Percentiles rank a stretch among this genome's conserved stretches.
Evolutionary conservation across 2,888 invertebrate genomes (phyloP).

Genomic region (Cylloceria caligata): DNA sequence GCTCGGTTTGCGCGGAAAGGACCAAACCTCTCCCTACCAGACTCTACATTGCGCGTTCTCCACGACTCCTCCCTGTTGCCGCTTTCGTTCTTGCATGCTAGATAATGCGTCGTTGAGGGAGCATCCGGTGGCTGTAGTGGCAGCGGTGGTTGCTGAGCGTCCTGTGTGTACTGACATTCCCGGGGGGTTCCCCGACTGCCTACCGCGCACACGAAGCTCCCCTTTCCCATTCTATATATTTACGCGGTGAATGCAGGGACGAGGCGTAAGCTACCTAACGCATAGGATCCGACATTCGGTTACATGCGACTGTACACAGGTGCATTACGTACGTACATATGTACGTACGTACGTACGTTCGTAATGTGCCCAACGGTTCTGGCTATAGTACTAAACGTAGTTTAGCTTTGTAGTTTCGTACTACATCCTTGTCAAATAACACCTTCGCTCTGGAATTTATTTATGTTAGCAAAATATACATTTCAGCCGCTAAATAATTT

Average conservation of each 20-base stretch:
- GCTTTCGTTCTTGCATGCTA: constrained; percentile 54
- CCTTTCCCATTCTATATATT: constrained; percentile 1
- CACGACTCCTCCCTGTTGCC: constrained; percentile 23
- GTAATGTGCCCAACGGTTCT: constrained; percentile 51
- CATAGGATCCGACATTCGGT: constrained; percentile 51
- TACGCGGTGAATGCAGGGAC: constrained; percentile 46
- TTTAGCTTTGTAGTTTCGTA: constrained; percentile 41
- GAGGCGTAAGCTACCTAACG: constrained; percentile 24
- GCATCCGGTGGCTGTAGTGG: constrained; percentile 54
- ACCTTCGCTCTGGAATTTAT: background rate
- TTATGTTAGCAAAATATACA: background rate
- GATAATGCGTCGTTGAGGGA: constrained; percentile 61
- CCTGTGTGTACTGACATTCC: constrained; percentile 52
- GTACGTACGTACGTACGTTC: constrained; percentile 60
- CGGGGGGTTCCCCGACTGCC: constrained; percentile 24
- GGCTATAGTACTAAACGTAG: constrained; percentile 21
- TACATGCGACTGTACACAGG: constrained; percentile 61
- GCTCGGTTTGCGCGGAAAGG: constrained; percentile 34
- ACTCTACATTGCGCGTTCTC: constrained; percentile 42
- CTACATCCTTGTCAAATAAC: background rate
- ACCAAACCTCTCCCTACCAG: constrained; percentile 37
- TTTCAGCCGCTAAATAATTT: background rate
- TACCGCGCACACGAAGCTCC: background rate
- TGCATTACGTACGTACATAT: constrained; percentile 62
- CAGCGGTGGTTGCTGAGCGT: constrained; percentile 43